A percentile compares a stretch with the other conserved stretches of the same genome.
Conservation (phyloP, 2,797 vertebrate species). For the Ibycter americanus region DNA sequence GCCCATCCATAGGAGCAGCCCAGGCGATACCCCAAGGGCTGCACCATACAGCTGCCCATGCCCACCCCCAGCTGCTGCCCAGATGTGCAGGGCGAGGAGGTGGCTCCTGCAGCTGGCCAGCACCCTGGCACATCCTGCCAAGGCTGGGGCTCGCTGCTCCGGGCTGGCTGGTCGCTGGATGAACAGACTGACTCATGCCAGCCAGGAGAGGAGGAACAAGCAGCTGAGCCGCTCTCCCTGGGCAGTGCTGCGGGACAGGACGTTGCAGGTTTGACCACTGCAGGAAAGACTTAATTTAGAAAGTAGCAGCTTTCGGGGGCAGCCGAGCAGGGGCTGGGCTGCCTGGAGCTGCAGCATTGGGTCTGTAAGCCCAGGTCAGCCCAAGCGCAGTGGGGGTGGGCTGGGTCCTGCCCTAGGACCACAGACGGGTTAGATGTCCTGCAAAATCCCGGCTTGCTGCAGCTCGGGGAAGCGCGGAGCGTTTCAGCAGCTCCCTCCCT, state of each 20-base stretch:
- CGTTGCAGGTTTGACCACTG: background rate
- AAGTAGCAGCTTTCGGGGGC: background rate
- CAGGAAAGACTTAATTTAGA: background rate
- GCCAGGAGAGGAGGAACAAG: accelerated
- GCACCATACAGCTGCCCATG: background rate
- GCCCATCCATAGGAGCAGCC: background rate
- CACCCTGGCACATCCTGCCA: background rate
- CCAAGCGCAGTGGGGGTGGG: accelerated
- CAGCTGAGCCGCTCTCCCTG: accelerated
- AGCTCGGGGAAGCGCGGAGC: accelerated
- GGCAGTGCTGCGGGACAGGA: background rate
- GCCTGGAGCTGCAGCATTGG: accelerated
- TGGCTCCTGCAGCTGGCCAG: background rate
- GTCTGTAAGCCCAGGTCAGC: accelerated
- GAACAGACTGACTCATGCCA: background rate
- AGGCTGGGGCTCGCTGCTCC: background rate
- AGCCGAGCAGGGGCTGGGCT: background rate
- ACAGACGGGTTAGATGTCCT: background rate
- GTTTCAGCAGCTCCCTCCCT: background rate
- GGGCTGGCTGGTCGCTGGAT: background rate
- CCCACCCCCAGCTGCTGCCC: background rate
- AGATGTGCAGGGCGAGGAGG: background rate
- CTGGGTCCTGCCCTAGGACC: background rate
- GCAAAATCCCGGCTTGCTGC: background rate
- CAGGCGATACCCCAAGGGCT: background rate